Percentiles rank a stretch among this genome's conserved stretches.
phyloP scores from a whole-genome alignment of 2,113 vertebrate species.

The Seriola dumerili region DNA sequence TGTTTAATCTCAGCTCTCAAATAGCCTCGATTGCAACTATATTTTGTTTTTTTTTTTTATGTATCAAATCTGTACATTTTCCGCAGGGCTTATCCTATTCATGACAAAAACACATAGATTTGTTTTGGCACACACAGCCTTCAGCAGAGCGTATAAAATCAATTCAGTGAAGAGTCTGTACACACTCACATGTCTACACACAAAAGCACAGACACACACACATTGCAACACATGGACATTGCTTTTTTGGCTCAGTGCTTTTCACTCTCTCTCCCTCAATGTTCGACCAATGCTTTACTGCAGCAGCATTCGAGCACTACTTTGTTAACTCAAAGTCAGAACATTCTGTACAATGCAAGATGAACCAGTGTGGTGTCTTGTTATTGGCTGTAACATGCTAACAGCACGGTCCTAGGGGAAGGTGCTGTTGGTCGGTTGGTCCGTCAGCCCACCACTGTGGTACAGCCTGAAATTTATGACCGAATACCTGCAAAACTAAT shows the following conservation, averaged over 20 bases:
- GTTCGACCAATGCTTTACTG: conserved; percentile 55
- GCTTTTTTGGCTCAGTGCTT: conserved; percentile 72
- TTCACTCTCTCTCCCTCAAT: conserved; percentile 39
- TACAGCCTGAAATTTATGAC: too few relatives aligned
- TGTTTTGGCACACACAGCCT: conserved; percentile 77
- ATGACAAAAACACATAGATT: conserved; percentile 68
- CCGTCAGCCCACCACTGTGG: background rate
- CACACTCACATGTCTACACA: conserved; percentile 63
- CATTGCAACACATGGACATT: conserved; percentile 60
- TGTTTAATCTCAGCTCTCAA: conserved; percentile 57
- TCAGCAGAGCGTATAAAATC: conserved; percentile 79
- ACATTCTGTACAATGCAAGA: conserved; percentile 44
- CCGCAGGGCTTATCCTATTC: conserved; percentile 71
- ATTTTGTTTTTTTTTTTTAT: conserved; percentile 22
- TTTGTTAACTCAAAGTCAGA: conserved; percentile 63
- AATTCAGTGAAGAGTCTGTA: conserved; percentile 72
- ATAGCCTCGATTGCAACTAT: conserved; percentile 52
- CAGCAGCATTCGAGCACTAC: conserved; percentile 42
- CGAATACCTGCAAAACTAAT: background rate
- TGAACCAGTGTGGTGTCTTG: conserved; percentile 2
- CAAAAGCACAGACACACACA: conserved; percentile 41
- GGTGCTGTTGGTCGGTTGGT: background rate
- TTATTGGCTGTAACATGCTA: conserved; percentile 7
- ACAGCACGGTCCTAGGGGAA: background rate
- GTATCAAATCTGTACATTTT: conserved; percentile 75